These are phyloP conservation scores for Erethizon dorsatum DNA, from an alignment of 2,797 vertebrate species.

Conservation along the genomic window DNA sequence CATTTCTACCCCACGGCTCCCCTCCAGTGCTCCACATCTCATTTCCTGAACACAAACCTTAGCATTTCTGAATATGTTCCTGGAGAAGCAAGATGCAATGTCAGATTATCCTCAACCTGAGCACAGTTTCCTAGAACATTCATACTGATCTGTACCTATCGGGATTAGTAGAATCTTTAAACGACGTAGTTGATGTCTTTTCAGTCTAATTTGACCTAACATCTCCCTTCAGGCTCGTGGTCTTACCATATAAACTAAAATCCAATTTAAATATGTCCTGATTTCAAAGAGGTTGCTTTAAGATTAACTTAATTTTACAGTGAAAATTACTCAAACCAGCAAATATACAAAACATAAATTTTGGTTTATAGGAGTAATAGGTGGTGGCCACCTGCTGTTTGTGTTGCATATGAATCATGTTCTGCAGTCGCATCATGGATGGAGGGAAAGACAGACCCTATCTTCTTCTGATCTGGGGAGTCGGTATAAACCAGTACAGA, in stretches of 20 bases:
- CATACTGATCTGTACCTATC: background rate
- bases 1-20: background rate
- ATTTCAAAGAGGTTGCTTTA: constrained; percentile 59
- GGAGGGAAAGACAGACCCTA: constrained; percentile 68
- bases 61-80: background rate
- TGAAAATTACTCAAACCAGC: constrained; percentile 67
- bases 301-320: constrained; percentile 45
- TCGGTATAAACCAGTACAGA: constrained; percentile 77
- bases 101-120: background rate
- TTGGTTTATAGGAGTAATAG: constrained; percentile 77
- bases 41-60: background rate
- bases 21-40: background rate
- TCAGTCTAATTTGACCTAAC: constrained; percentile 60
- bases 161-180: background rate
- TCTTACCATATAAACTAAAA: background rate
- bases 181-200: background rate
- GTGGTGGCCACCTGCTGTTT: constrained; percentile 65
- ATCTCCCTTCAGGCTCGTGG: background rate
- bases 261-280: background rate
- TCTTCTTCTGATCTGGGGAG: constrained; percentile 72
- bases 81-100: background rate
- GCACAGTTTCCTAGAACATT: background rate
- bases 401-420: constrained; percentile 71
- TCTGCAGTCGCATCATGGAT: constrained; percentile 60
- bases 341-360: constrained; percentile 78